Base-by-base conservation (phyloP, 2,113 vertebrate genomes). In the Pterocles burchelli region DNA sequence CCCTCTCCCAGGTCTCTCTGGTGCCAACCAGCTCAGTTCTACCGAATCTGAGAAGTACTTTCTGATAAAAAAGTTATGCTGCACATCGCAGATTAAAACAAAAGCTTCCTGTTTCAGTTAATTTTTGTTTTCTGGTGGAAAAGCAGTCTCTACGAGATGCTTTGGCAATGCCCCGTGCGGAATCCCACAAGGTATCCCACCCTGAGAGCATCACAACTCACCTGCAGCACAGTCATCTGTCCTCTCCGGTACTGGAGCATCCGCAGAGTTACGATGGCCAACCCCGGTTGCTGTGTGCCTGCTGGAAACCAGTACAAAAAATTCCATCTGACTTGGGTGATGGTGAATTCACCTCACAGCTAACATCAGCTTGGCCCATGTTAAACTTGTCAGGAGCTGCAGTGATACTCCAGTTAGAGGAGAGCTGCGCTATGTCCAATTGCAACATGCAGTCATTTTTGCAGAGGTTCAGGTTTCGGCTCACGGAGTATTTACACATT, bases 231-330 rank as follows among this genome's bases (percentile, higher is more conserved):
- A n/a, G 19, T 11, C 2, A 0, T 14, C 34, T 24, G 13, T 31
- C 22, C 19, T 24, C 51, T 74, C 29, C 61, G 5, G 31, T 24
- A 5, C 45, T 25, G 24, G 12, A 65, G 15, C 54, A n/a, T 13
- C 68, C 2, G 0, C 10, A 2, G 10, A 1, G 16, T 74, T 49
- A 3, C 2, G 33, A 9, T 11, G 24, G 51, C 46, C 51, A 59
- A 29, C 66, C 2, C 28, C 14, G 13, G 19, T 15, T n/a, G 15
- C 26, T 34, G 20, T 9, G 6, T 0, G 0, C 13, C 4, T 2
- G 0, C 61, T 36, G 38, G 49, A 46, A 76, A 65, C 41, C 26
- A 41, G 6, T 2, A 19, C 19, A 77, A 34, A 34, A 75, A 65
- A 14, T 36, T 14, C 28, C 17, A 73, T 22, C n/a, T 45, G 38